These are phyloP conservation scores for Coccyzus lansbergi DNA, from an alignment of 2,797 vertebrate genomes.

Conservation along the genomic window DNA sequence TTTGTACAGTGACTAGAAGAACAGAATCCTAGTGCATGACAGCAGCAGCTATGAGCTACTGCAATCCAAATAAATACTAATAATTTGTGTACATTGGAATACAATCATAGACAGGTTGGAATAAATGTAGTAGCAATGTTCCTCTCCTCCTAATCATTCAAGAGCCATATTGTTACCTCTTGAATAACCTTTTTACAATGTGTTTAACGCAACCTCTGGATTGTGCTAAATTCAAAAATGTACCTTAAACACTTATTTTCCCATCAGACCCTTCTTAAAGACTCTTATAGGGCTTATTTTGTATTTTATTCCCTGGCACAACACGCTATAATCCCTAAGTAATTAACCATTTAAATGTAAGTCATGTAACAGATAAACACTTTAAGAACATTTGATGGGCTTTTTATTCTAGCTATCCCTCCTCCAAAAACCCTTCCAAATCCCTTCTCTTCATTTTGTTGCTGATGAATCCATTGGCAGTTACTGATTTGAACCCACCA, in stretches of 20 bases:
- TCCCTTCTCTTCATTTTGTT: not conserved
- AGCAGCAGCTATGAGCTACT: not conserved
- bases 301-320: not conserved
- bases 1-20: conserved; percentile 1
- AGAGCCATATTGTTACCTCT: not conserved
- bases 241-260: not conserved
- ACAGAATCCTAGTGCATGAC: not conserved
- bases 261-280: not conserved
- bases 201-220: not conserved
- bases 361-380: accelerated
- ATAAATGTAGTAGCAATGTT: conserved; percentile 5
- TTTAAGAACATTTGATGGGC: not conserved
- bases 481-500: not conserved
- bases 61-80: conserved; percentile 26
- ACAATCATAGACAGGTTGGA: not conserved
- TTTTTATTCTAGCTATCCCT: not conserved
- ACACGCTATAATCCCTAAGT: not conserved
- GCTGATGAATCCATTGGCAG: not conserved
- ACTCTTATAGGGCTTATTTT: not conserved
- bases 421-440: not conserved
- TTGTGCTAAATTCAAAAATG: not conserved
- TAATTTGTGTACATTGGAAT: not conserved
- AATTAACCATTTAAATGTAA: conserved; percentile 9
- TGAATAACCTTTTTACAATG: not conserved
- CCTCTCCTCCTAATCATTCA: not conserved